phyloP scores from a whole-genome alignment of 2,113 vertebrate species.

The Meles meles region DNA sequence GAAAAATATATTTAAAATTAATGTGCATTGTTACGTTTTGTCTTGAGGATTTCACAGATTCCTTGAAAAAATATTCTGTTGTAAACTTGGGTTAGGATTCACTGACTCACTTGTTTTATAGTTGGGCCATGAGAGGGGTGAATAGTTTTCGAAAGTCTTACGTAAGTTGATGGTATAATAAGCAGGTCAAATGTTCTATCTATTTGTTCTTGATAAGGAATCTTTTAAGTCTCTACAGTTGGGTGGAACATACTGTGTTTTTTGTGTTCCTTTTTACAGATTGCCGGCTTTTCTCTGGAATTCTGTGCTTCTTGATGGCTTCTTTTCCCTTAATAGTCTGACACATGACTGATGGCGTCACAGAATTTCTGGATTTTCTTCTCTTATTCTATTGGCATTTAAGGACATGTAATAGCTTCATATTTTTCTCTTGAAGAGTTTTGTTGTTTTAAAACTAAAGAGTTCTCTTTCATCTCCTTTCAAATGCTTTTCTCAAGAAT shows the following conservation, averaged over 20 bases:
- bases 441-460: neutral
- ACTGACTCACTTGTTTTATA: conserved; percentile 4
- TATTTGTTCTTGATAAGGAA: neutral
- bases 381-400: conserved; percentile 12
- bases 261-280: neutral
- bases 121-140: neutral
- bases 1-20: conserved; percentile 36
- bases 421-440: conserved; percentile 26
- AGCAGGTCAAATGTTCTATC: neutral
- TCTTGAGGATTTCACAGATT: conserved; percentile 26
- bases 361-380: conserved; percentile 47
- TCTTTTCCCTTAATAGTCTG: conserved; percentile 33
- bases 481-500: neutral
- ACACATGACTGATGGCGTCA: neutral
- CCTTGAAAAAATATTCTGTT: neutral
- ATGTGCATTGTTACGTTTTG: neutral
- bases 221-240: neutral
- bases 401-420: neutral
- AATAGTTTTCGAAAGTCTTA: neutral
- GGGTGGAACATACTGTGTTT: neutral
- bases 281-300: neutral
- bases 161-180: neutral
- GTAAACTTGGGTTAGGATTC: conserved; percentile 8
- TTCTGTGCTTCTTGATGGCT: neutral
- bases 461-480: conserved; percentile 13